Evolutionary conservation across 2,797 vertebrate species (phyloP).

Genomic region (Zalophus californianus): DNA sequence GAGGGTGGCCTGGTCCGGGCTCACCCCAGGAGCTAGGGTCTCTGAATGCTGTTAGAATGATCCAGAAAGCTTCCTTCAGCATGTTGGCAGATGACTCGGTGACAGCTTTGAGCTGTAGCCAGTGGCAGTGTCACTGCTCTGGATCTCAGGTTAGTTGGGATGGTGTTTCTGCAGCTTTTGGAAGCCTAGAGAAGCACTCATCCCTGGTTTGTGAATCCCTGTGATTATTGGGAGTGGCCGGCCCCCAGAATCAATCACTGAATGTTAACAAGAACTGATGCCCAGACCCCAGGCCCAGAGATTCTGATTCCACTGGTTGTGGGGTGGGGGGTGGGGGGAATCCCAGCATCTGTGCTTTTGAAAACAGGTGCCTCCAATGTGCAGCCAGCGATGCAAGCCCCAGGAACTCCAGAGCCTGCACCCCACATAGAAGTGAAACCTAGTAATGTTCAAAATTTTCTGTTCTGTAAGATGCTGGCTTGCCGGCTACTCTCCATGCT

Average conservation of each 20-base stretch:
- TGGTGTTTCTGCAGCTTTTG: background rate
- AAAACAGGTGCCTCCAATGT: fast-evolving
- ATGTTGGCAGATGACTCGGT: fast-evolving
- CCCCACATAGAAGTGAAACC: fast-evolving
- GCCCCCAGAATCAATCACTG: background rate
- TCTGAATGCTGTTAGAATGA: background rate
- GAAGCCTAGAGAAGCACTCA: fast-evolving
- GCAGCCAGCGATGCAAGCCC: background rate
- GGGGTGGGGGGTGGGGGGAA: background rate
- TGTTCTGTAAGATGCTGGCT: fast-evolving
- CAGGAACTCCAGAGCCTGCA: background rate
- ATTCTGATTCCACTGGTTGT: background rate
- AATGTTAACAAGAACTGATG: fast-evolving
- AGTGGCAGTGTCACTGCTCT: fast-evolving
- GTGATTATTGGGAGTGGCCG: fast-evolving
- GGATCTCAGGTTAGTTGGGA: background rate
- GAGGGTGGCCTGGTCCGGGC: background rate
- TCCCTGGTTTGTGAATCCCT: too few relatives aligned
- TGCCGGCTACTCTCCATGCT: too few relatives aligned
- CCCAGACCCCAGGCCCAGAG: background rate
- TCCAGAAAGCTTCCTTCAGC: background rate
- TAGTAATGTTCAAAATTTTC: fast-evolving
- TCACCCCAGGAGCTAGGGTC: fast-evolving
- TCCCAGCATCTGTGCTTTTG: background rate
- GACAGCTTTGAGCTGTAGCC: fast-evolving